Conservation (phyloP, 2,113 vertebrate genomes). For the Pterocles gutturalis region DNA sequence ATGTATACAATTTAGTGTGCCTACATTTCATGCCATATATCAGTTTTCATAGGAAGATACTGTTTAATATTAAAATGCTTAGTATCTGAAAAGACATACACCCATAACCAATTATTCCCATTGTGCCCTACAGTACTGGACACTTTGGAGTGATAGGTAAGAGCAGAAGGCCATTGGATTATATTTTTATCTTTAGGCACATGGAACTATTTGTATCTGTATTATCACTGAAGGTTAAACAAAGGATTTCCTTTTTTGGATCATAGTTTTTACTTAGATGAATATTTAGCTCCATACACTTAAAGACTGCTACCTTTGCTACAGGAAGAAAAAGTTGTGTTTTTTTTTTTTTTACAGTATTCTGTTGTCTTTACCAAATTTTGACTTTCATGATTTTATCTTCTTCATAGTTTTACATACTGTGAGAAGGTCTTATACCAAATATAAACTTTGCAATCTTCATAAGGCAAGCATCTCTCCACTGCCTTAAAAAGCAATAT, state of each 20-base stretch:
- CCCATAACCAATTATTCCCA: not conserved
- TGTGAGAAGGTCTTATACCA: not conserved
- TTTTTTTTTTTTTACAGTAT: not conserved
- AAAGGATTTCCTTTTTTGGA: conserved; percentile 3
- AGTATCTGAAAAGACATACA: not conserved
- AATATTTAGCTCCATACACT: conserved; percentile 20
- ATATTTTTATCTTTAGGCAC: not conserved
- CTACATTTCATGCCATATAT: not conserved
- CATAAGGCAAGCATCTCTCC: not conserved
- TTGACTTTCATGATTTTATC: conserved; percentile 30
- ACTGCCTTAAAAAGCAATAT: not conserved
- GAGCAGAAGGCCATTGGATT: not conserved
- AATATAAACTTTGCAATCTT: not conserved
- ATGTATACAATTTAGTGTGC: not conserved
- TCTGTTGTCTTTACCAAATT: not conserved
- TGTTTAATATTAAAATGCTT: not conserved
- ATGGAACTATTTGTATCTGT: not conserved
- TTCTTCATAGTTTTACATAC: not conserved
- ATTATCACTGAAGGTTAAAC: not conserved
- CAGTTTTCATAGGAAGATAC: not conserved
- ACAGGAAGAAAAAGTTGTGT: not conserved
- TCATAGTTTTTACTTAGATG: not conserved
- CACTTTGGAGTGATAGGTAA: not conserved
- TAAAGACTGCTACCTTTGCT: not conserved
- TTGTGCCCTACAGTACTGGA: not conserved